A percentile compares a stretch with the other conserved stretches of the same genome.
Conservation (phyloP, 37 sponge, comb jelly and placozoan genomes). For the Axinella damicornis region DNA sequence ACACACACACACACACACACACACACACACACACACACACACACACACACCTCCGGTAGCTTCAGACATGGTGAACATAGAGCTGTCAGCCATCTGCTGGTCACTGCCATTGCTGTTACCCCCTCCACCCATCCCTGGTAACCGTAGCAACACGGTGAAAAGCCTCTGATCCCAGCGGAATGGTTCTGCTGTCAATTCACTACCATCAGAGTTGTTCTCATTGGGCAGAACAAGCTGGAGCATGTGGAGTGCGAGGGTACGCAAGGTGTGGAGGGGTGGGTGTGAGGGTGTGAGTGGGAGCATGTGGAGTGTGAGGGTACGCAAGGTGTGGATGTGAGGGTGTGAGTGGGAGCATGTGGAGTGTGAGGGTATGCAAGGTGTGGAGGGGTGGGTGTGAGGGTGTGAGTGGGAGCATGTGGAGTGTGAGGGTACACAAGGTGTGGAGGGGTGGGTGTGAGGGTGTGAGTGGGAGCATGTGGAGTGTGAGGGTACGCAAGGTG, state of each 20-base stretch:
- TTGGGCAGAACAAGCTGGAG: constrained; percentile 9
- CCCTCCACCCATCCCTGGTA: constrained; percentile 78
- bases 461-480: too few species aligned
- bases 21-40: constrained; percentile 34
- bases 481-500: too few species aligned
- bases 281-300: too few species aligned
- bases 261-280: neutral
- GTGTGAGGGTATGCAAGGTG: too few species aligned
- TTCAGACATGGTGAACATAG: constrained; percentile 77
- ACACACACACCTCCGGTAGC: constrained; percentile 90
- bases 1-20: constrained; percentile 21
- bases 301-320: too few species aligned
- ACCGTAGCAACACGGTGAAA: constrained; percentile 84
- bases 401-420: too few species aligned
- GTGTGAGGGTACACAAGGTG: too few species aligned
- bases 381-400: too few species aligned
- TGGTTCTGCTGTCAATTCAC: constrained; percentile 87
- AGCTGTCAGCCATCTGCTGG: neutral
- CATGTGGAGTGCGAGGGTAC: neutral
- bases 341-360: too few species aligned
- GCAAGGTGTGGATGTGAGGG: too few species aligned
- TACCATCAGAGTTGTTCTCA: constrained; percentile 23
- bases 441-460: too few species aligned
- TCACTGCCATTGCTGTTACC: constrained; percentile 17
- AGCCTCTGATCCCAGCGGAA: constrained; percentile 99